Conservation (phyloP, 2,113 vertebrate species). For the Macquaria australasica region DNA sequence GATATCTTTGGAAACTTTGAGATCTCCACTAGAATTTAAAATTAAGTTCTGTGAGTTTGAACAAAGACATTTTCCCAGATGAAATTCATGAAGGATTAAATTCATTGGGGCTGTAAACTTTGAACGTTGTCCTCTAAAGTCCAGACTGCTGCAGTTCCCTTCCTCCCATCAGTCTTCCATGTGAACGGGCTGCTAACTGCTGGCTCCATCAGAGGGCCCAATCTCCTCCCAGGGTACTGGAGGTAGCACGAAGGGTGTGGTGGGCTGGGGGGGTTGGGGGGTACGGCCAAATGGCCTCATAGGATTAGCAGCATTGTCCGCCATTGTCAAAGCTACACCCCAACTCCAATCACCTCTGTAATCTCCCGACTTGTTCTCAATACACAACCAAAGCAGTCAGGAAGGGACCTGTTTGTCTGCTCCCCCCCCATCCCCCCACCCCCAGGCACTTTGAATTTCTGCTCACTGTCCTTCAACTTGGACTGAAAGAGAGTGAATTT, state of each 20-base stretch:
- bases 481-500: conserved; percentile 1
- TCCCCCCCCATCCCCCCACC: background rate
- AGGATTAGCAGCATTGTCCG: conserved; percentile 40
- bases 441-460: conserved; percentile 35
- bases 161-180: conserved; percentile 52
- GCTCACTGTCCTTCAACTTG: conserved; percentile 43
- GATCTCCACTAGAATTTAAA: background rate
- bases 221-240: conserved; percentile 29
- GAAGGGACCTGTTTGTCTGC: conserved; percentile 56
- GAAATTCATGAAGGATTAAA: background rate
- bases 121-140: conserved; percentile 1
- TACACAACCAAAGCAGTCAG: conserved; percentile 67
- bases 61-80: background rate
- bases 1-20: background rate
- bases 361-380: conserved; percentile 57
- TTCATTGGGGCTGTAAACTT: conserved; percentile 5
- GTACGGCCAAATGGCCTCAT: conserved; percentile 44
- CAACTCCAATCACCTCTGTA: conserved; percentile 44
- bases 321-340: conserved; percentile 66
- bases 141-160: conserved; percentile 9
- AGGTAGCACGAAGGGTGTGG: conserved; percentile 3
- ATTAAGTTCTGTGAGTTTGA: background rate
- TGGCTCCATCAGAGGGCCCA: conserved; percentile 35
- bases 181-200: conserved; percentile 67
- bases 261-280: background rate